Percentiles rank a stretch among this genome's conserved stretches.
Evolutionary conservation across 2,797 vertebrate species (phyloP).

Genomic region (Hemibagrus guttatus): DNA sequence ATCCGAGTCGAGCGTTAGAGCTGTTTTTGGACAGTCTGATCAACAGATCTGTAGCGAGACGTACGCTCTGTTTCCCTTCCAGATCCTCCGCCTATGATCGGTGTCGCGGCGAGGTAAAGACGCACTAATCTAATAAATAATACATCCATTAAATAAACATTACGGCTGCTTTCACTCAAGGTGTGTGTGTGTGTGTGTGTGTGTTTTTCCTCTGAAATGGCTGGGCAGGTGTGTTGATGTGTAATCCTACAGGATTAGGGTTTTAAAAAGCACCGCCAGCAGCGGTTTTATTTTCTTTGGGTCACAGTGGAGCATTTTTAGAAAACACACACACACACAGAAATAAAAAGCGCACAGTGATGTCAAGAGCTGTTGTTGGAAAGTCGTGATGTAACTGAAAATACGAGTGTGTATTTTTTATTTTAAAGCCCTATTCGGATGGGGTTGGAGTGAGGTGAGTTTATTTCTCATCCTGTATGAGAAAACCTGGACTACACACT

Average conservation of each 20-base stretch:
- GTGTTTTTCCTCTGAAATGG: neutral
- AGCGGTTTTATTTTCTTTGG: neutral
- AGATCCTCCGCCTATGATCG: neutral
- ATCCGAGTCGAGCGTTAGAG: too few species aligned
- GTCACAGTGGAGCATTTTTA: neutral
- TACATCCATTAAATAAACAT: neutral
- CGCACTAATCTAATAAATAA: neutral
- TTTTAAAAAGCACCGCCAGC: neutral
- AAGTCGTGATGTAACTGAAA: neutral
- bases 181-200: neutral
- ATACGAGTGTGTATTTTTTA: neutral
- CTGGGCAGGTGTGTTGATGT: neutral
- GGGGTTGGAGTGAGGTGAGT: neutral
- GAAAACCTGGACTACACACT: neutral
- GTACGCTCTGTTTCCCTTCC: too few species aligned
- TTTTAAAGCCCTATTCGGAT: neutral
- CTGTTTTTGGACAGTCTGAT: too few species aligned
- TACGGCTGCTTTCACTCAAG: neutral
- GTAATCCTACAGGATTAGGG: neutral
- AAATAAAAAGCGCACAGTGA: too few species aligned
- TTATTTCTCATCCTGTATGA: neutral
- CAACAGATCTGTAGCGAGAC: too few species aligned
- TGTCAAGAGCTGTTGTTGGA: neutral
- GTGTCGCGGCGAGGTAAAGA: neutral
- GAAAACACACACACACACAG: neutral